Percentiles rank a stretch among this genome's conserved stretches.
phyloP scores from a whole-genome alignment of 1,140 invertebrate genomes.

The Drosophila sulfurigaster region DNA sequence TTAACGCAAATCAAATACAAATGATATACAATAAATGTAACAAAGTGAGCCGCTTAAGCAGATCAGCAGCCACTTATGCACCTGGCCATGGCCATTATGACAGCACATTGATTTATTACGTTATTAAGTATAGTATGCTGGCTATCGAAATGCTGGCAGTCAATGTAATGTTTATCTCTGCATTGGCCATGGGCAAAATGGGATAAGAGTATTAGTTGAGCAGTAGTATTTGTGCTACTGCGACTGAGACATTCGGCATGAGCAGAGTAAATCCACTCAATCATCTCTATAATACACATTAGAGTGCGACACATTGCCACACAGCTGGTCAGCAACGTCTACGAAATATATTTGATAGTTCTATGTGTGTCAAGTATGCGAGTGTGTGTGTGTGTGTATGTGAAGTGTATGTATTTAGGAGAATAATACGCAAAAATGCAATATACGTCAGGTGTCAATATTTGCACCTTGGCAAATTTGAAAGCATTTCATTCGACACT shows the following conservation, averaged over 20 bases:
- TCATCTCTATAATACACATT: conserved; percentile 73
- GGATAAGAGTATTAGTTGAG: conserved; percentile 45
- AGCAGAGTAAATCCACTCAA: conserved; percentile 76
- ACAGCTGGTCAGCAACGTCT: conserved; percentile 24
- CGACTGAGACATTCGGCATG: conserved; percentile 58
- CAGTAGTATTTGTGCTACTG: conserved; percentile 48
- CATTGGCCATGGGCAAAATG: conserved; percentile 53
- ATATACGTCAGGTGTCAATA: conserved; percentile 71
- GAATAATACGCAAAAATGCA: conserved; percentile 52
- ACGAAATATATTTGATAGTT: conserved; percentile 17
- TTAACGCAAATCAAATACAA: conserved; percentile 45
- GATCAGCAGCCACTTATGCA: conserved; percentile 27
- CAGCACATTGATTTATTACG: conserved; percentile 40
- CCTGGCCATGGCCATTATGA: conserved; percentile 16
- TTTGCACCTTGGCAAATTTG: conserved; percentile 72
- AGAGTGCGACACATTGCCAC: conserved; percentile 21
- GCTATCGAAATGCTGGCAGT: conserved; percentile 51
- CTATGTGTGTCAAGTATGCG: not conserved
- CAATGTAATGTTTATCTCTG: conserved; percentile 59
- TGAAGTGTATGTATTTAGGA: conserved; percentile 2
- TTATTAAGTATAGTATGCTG: conserved; percentile 50
- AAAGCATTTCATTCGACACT: conserved; percentile 68
- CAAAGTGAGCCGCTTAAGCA: conserved; percentile 25
- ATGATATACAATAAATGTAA: conserved; percentile 50
- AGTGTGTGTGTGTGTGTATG: conserved; percentile 18